Evolutionary conservation across 1,140 invertebrate species (phyloP), one percentile per base, ranked within the genome.

Genomic region (Pentalonia nigronervosa): DNA sequence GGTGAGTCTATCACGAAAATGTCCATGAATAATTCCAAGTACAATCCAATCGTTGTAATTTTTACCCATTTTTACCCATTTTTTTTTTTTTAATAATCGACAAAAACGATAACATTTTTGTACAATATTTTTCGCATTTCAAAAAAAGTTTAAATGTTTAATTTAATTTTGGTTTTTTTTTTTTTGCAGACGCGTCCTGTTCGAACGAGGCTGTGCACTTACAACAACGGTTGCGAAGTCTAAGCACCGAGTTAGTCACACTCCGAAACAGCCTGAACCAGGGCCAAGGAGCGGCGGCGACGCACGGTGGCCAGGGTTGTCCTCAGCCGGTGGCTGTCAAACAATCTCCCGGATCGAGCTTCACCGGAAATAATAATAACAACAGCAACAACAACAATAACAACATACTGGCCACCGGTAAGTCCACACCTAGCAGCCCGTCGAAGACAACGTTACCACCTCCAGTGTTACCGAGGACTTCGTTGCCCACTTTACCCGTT

Each of bases 141-240:
- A 25, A 30, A 30, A 8, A 23, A 23, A 83, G 20, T 41, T 41
- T 41, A 41, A 41, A 41, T 36, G 0, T 9, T 9, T 83, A 41
- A 83, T 1, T 83, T 2, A n/a, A n/a, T 11, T 36, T 36, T 81
- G 1, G 1, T 7, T 0, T 8, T 88, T 36, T 17, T n/a, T 53
- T 89, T 88, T 25, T 56, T 23, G 9, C 96, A 98, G 98, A 98
- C 97, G 98, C 98, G 94, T 98, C 98, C 94, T 98, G 98, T 81
- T 98, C 98, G 94, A 98, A 98, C 96, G 98, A 99, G 96, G 98
- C 98, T 83, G 98, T 98, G 94, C 98, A 98, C 95, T 96, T 98
- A 94, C 98, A 99, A 95, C 98, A 98, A 95, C 96, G 98, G 93
- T 96, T 99, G 94, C 97, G 98, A 94, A 98, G 97, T 95, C 96